Evolutionary conservation across 2,888 invertebrate genomes (phyloP).

Genomic region (Globia sparganii): DNA sequence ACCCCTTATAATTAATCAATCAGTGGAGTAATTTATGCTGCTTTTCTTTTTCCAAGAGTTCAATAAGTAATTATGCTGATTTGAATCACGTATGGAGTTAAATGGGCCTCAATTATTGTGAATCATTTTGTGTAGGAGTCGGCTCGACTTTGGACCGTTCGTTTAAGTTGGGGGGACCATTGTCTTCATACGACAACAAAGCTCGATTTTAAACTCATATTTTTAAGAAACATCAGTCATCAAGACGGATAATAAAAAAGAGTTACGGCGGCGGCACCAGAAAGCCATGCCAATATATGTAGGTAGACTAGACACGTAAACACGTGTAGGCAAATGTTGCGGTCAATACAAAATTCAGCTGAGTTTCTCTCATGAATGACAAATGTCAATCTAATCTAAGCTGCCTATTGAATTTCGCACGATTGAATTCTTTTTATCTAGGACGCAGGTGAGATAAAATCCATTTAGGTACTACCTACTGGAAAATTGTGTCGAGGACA

Average conservation of each 20-base stretch:
- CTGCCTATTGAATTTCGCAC: conserved; percentile 27
- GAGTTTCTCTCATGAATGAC: conserved; percentile 32
- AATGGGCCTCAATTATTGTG: conserved; percentile 40
- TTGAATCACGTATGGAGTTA: conserved; percentile 28
- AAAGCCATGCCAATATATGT: background rate
- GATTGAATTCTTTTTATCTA: conserved; percentile 44
- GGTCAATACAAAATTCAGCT: conserved; percentile 11
- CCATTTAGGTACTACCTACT: conserved; percentile 29
- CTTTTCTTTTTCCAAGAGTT: conserved; percentile 27
- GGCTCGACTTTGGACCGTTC: conserved; percentile 44
- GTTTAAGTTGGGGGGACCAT: conserved; percentile 10
- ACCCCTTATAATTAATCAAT: conserved; percentile 24
- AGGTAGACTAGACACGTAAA: conserved; percentile 11
- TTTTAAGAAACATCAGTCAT: background rate
- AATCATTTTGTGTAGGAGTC: conserved; percentile 53
- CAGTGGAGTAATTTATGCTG: conserved; percentile 15
- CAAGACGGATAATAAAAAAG: background rate
- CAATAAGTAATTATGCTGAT: conserved; percentile 38
- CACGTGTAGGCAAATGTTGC: conserved; percentile 1
- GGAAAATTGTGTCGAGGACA: conserved; percentile 46
- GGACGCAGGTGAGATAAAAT: conserved; percentile 43
- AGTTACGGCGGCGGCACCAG: background rate
- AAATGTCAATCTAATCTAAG: conserved; percentile 48
- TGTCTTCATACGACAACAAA: conserved; percentile 22
- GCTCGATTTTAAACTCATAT: background rate